A percentile compares a stretch with the other conserved stretches of the same genome.
Conservation (phyloP, 2,113 vertebrate species). For the Mus musculus region DNA sequence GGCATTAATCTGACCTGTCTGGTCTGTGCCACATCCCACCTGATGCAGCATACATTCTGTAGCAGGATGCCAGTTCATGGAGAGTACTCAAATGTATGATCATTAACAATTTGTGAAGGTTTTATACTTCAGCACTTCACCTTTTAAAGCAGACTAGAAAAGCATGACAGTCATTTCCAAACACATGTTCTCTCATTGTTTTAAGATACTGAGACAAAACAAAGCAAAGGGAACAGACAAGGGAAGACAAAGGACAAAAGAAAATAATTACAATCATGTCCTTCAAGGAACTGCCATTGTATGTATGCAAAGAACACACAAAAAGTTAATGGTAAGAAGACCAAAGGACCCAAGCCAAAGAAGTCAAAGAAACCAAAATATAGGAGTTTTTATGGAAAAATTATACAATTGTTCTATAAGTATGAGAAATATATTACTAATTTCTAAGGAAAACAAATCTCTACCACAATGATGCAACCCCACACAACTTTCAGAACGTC, state of each 20-base stretch:
- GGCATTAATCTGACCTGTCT: not conserved
- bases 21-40: too few relatives aligned
- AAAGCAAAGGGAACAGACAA: not conserved
- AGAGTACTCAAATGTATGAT: not conserved
- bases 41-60: too few relatives aligned
- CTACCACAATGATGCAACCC: not conserved
- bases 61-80: not conserved
- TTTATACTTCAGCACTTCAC: not conserved
- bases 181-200: not conserved
- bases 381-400: too few relatives aligned
- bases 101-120: not conserved
- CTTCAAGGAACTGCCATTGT: too few relatives aligned
- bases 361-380: not conserved
- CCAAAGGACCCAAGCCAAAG: not conserved
- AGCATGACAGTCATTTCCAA: not conserved
- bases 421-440: not conserved
- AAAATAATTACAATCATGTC: not conserved
- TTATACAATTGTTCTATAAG: not conserved
- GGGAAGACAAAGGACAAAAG: not conserved
- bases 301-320: not conserved
- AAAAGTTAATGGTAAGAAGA: not conserved
- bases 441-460: not conserved
- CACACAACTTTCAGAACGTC: too few relatives aligned
- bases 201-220: not conserved
- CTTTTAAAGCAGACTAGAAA: not conserved